These are phyloP conservation scores for Empidonax traillii DNA, from an alignment of 2,113 vertebrate species.

Conservation along the genomic window DNA sequence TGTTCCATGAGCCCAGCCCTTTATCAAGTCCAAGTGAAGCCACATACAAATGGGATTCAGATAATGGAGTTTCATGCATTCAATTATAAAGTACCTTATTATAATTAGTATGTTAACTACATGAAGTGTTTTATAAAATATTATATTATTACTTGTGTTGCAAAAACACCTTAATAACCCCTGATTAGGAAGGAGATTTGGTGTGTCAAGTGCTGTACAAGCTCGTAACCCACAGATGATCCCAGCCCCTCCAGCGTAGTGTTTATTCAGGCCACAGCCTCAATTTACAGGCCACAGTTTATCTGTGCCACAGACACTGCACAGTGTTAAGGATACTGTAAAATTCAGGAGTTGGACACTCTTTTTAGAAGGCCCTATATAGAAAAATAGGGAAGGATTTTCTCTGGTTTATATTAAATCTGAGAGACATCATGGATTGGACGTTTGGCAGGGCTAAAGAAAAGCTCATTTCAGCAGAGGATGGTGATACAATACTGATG, in stretches of 20 bases:
- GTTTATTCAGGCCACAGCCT: neutral
- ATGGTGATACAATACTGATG: neutral
- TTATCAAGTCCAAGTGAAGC: neutral
- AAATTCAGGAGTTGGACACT: neutral
- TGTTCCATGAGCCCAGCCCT: neutral
- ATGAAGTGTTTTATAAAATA: neutral
- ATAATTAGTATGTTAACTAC: neutral
- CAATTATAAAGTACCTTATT: neutral
- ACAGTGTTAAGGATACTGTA: neutral
- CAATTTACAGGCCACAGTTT: too few relatives aligned
- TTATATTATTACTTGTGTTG: neutral
- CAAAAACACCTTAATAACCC: neutral
- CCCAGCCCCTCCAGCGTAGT: neutral
- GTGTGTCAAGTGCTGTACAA: neutral
- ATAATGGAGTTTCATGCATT: neutral
- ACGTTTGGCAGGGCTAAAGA: neutral
- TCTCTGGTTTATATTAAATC: neutral
- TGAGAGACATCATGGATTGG: rapidly evolving
- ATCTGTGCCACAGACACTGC: neutral
- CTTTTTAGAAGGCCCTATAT: neutral
- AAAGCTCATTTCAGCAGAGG: neutral
- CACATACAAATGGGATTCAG: neutral
- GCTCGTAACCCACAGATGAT: neutral
- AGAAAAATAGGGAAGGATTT: neutral
- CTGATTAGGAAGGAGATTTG: neutral